These are phyloP conservation scores for Myoxocephalus aenaeus DNA, from an alignment of 2,797 vertebrate species.

Conservation along the genomic window DNA sequence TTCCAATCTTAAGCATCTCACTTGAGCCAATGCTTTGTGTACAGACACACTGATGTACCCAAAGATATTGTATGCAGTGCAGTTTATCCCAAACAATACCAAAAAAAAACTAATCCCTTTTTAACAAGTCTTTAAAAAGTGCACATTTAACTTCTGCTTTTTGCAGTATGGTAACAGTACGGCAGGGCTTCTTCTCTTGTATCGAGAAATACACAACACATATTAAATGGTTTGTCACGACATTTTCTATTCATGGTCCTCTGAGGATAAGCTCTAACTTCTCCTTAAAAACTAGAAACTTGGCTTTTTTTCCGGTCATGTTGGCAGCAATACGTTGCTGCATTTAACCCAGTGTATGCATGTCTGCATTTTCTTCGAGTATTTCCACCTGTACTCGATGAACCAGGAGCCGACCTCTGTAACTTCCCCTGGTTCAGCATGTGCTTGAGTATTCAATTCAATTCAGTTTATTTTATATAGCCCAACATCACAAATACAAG, in stretches of 20 bases:
- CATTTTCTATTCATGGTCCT: no score
- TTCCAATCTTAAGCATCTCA: conserved; percentile 40
- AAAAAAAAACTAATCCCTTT: neutral
- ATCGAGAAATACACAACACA: neutral
- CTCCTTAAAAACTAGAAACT: no score
- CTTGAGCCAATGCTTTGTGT: conserved; percentile 33
- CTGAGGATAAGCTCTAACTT: no score
- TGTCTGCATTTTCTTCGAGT: neutral
- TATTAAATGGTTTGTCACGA: neutral
- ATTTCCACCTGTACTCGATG: neutral
- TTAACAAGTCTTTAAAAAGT: neutral
- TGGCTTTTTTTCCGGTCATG: no score
- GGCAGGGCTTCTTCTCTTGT: neutral
- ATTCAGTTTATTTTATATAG: no score
- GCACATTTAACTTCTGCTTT: neutral
- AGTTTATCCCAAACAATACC: conserved; percentile 17
- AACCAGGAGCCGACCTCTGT: neutral
- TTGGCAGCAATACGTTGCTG: no score
- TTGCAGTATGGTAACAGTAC: neutral
- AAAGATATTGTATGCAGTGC: conserved; percentile 24
- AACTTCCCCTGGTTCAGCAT: conserved; percentile 3
- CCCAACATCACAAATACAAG: no score
- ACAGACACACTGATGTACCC: conserved; percentile 33
- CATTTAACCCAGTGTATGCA: no score
- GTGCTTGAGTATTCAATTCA: no score